Conservation (phyloP, 2,113 vertebrate species). For the Menidia beryllina region DNA sequence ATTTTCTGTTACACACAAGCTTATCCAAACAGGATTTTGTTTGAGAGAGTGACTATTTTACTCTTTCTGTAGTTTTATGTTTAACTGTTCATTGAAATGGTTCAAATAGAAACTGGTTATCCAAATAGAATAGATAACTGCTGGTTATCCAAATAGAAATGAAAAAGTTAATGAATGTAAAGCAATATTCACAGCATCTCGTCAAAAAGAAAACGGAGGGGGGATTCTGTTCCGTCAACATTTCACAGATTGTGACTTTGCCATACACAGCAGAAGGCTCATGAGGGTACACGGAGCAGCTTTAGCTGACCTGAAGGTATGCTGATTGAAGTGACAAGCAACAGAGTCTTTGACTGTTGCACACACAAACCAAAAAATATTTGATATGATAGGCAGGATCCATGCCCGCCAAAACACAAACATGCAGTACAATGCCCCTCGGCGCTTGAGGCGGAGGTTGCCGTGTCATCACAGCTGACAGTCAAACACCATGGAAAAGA, state of each 20-base stretch:
- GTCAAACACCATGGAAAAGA: constrained; percentile 47
- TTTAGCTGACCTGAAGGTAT: constrained; percentile 31
- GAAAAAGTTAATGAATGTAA: too few species aligned
- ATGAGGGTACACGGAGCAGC: constrained; percentile 1
- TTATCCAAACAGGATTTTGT: too few species aligned
- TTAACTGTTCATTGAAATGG: too few species aligned
- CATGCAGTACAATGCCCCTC: constrained; percentile 23
- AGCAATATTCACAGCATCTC: too few species aligned
- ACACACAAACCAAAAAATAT: constrained; percentile 16
- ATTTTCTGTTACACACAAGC: neutral
- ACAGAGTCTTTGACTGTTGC: constrained; percentile 29
- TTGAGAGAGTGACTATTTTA: too few species aligned
- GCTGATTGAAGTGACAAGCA: constrained; percentile 50
- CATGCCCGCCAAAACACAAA: constrained; percentile 13
- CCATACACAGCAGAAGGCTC: neutral
- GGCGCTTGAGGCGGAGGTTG: constrained; percentile 36
- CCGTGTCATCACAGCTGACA: constrained; percentile 61
- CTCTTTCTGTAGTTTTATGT: too few species aligned
- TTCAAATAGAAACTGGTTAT: too few species aligned
- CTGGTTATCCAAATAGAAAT: too few species aligned
- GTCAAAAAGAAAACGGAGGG: too few species aligned
- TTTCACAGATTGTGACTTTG: neutral
- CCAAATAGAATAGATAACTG: too few species aligned
- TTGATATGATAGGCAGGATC: constrained; percentile 17
- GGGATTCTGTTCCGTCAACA: neutral